phyloP scores from a whole-genome alignment of 2,797 vertebrate genomes.

The Erpetoichthys calabaricus region DNA sequence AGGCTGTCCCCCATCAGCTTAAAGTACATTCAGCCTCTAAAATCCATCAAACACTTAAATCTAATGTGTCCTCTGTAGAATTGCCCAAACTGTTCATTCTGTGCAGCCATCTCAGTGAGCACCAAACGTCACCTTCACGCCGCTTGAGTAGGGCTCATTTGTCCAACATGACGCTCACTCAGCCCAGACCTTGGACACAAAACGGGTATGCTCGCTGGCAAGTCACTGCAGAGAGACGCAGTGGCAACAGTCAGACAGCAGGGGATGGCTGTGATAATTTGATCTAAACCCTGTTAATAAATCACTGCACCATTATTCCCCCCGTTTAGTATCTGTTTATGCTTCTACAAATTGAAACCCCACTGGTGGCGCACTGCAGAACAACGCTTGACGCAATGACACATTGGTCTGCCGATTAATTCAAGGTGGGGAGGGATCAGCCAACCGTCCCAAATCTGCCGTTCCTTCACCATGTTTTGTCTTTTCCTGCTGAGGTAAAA shows the following conservation, averaged over 20 bases:
- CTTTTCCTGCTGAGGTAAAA: constrained; percentile 77
- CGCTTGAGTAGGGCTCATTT: no score
- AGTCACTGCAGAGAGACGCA: no score
- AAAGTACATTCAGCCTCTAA: no score
- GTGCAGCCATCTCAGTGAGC: no score
- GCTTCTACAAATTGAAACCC: constrained; percentile 99
- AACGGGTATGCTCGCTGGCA: no score
- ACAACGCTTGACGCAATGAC: constrained; percentile 59
- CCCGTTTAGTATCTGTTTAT: constrained; percentile 99
- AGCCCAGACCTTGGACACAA: no score
- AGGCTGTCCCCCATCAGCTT: no score
- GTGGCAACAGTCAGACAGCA: constrained; percentile 34
- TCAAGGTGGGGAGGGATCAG: constrained; percentile 97
- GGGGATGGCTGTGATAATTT: constrained; percentile 88
- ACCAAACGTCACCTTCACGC: no score
- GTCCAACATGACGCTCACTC: no score
- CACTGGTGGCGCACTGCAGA: constrained; percentile 66
- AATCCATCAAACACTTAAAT: no score
- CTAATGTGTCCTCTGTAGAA: no score
- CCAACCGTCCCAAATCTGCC: constrained; percentile 62
- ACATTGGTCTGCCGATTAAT: constrained; percentile 83
- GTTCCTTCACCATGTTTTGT: constrained; percentile 80
- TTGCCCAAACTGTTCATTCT: no score
- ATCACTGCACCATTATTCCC: constrained; percentile 79
- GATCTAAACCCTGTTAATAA: constrained; percentile 94